phyloP scores from a whole-genome alignment of 2,797 vertebrate genomes.

The Craterocephalus amniculus region DNA sequence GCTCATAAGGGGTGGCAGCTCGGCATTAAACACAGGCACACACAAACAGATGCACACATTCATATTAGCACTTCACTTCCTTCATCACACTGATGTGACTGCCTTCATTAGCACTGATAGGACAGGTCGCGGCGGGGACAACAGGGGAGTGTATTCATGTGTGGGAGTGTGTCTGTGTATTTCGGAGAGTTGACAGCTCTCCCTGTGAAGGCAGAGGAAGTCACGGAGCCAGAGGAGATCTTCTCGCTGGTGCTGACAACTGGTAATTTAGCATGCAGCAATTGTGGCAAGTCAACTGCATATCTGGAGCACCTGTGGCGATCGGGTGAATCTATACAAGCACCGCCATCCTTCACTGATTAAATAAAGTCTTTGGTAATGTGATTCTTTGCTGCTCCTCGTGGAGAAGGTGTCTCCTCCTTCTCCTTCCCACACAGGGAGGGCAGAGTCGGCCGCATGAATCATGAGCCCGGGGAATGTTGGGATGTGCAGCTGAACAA shows the following conservation, averaged over 20 bases:
- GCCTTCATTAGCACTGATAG: conserved; percentile 62
- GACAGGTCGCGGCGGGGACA: conserved; percentile 46
- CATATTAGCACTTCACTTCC: conserved; percentile 40
- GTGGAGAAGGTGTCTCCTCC: not conserved
- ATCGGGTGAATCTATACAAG: conserved; percentile 14
- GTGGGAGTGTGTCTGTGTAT: conserved; percentile 1
- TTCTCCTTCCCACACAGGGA: conserved; percentile 7
- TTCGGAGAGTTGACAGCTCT: conserved; percentile 27
- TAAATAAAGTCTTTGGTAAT: conserved; percentile 25
- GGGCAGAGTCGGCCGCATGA: not conserved
- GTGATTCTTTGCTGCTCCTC: conserved; percentile 5
- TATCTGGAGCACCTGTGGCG: conserved; percentile 21
- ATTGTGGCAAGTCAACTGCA: conserved; percentile 20
- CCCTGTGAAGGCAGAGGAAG: conserved; percentile 14
- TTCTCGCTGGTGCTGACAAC: conserved; percentile 12
- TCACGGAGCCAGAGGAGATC: conserved; percentile 38
- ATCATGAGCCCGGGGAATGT: not conserved
- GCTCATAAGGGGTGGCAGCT: conserved; percentile 65
- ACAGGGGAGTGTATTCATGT: not conserved
- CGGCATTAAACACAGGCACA: conserved; percentile 15
- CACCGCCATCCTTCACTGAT: conserved; percentile 5
- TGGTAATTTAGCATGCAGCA: conserved; percentile 37
- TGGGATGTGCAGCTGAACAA: not conserved
- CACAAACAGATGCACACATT: conserved; percentile 9
- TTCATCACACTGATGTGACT: conserved; percentile 42